Evolutionary conservation across 2,797 vertebrate species (phyloP).

Genomic region (Balearica regulorum): DNA sequence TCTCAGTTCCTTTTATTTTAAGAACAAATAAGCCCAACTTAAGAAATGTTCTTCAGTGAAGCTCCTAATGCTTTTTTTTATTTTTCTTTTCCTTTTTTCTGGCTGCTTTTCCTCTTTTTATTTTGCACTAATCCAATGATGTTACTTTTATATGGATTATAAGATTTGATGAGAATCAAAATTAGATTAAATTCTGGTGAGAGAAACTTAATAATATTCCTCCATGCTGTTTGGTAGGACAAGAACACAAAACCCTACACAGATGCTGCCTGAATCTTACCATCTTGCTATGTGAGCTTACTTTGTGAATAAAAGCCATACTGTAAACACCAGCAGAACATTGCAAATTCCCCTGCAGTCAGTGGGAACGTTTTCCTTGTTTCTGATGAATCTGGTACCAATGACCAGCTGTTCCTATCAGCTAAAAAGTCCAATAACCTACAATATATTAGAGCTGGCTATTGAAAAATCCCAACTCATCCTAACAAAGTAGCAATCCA

Average conservation of each 20-base stretch:
- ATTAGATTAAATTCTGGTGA: background rate
- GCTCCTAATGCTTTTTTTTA: background rate
- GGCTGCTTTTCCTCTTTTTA: background rate
- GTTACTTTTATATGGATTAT: background rate
- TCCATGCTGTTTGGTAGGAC: background rate
- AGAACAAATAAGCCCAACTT: background rate
- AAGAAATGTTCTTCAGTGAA: background rate
- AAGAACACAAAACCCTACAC: background rate
- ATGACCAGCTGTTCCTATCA: background rate
- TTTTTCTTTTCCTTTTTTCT: background rate
- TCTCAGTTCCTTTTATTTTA: slow-evolving; percentile 3
- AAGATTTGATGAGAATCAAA: background rate
- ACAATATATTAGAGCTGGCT: background rate
- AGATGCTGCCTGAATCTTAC: background rate
- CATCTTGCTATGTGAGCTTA: background rate
- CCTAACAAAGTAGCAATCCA: background rate
- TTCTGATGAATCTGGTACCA: background rate
- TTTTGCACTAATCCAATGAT: background rate
- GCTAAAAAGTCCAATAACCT: background rate
- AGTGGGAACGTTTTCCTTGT: background rate
- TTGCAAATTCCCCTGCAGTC: background rate
- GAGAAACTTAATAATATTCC: background rate
- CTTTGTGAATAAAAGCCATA: background rate
- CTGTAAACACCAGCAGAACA: background rate
- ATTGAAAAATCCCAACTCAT: background rate